Conservation (phyloP, 92 coral and sea anemone genomes). For the Phenganax stokvisi region DNA sequence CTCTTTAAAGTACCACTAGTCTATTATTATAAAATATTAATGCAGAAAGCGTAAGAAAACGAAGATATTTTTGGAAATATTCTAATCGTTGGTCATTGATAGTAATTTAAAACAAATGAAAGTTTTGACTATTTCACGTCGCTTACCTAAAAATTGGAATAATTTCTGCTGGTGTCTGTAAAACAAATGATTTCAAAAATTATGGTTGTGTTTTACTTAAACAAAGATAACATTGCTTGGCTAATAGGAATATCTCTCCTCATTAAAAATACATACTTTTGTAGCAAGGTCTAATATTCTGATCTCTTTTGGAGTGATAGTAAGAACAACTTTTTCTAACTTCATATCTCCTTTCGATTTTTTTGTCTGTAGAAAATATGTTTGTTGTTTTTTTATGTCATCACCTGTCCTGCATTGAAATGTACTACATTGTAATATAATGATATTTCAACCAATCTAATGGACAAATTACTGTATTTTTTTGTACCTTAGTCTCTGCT, state of each 20-base stretch:
- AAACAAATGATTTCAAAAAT: background rate
- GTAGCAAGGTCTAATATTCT: constrained; percentile 61
- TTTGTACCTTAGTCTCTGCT: constrained; percentile 58
- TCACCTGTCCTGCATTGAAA: background rate
- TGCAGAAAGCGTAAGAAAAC: background rate
- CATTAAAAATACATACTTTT: constrained; percentile 47
- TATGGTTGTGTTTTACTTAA: background rate
- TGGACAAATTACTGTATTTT: background rate
- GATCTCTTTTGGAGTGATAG: constrained; percentile 59
- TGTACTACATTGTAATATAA: background rate
- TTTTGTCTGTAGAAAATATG: constrained; percentile 26
- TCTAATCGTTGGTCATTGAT: background rate
- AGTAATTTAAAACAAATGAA: background rate
- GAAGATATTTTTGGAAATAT: background rate
- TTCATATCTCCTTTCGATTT: constrained; percentile 53
- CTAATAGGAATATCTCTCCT: background rate
- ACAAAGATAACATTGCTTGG: constrained; percentile 19
- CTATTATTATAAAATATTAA: background rate
- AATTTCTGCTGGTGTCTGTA: constrained; percentile 41
- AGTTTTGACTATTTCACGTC: background rate
- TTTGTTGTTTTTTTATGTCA: constrained; percentile 17
- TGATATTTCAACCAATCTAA: background rate
- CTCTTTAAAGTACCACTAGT: too few species aligned
- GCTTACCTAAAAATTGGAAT: constrained; percentile 69
- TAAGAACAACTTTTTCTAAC: constrained; percentile 73